phyloP scores from a whole-genome alignment of 2,888 invertebrate species.

The Caenorhabditis auriculariae region DNA sequence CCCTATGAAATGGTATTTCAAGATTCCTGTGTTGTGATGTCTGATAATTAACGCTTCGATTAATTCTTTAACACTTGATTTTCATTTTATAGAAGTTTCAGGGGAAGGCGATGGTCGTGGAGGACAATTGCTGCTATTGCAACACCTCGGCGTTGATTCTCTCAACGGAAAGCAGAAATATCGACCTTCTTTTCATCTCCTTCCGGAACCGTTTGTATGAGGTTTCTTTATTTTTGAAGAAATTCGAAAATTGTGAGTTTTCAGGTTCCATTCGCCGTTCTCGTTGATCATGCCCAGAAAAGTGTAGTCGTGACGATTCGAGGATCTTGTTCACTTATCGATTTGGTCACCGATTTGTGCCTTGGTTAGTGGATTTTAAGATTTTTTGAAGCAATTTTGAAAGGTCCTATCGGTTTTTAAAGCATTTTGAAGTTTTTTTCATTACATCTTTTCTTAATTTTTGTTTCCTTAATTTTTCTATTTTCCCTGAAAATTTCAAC shows the following conservation, averaged over 20 bases:
- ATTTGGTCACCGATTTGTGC: conserved; percentile 70
- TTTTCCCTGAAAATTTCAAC: not conserved
- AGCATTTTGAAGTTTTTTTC: not conserved
- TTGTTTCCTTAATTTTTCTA: not conserved
- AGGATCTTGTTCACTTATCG: conserved; percentile 82
- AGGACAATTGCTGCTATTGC: conserved; percentile 87
- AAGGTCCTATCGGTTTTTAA: not conserved
- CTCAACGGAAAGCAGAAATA: conserved; percentile 75
- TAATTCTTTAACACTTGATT: no score
- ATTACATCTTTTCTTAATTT: not conserved
- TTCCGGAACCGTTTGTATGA: conserved; percentile 84
- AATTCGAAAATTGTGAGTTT: not conserved
- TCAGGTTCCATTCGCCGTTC: conserved; percentile 83
- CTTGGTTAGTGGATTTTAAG: conserved; percentile 16
- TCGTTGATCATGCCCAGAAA: conserved; percentile 79
- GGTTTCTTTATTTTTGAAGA: conserved; percentile 66
- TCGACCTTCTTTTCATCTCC: conserved; percentile 82
- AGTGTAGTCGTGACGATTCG: conserved; percentile 81
- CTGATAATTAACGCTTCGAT: no score
- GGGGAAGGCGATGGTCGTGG: conserved; percentile 70
- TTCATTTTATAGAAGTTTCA: conserved; percentile 14
- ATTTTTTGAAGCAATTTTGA: not conserved
- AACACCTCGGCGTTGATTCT: conserved; percentile 82
- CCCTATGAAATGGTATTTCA: no score
- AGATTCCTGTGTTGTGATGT: no score